A percentile compares a stretch with the other conserved stretches of the same genome.
These are phyloP conservation scores for Zaprionus lineosus DNA, from an alignment of 2,888 invertebrate species.

Conservation along the genomic window DNA sequence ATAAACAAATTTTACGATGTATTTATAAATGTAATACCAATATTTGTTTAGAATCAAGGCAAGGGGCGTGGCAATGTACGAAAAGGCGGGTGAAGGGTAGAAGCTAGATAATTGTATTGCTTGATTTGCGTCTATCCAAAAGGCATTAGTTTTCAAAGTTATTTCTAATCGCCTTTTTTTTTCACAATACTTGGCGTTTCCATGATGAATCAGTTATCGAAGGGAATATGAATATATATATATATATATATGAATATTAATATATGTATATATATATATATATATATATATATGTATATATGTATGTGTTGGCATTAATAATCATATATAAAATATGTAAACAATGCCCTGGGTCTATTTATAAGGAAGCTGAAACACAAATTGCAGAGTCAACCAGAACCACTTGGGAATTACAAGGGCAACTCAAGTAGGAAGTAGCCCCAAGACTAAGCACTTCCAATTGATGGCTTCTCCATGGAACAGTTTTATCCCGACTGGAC, in stretches of 20 bases:
- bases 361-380: no score
- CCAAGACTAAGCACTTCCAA: no score
- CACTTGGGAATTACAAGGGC: not conserved
- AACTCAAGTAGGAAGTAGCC: not conserved
- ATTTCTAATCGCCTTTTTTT: not conserved
- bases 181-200: not conserved
- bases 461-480: no score
- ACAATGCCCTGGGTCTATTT: no score
- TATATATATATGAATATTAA: no score
- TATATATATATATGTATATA: no score
- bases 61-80: not conserved
- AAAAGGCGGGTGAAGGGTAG: not conserved
- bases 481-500: no score
- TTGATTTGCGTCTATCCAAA: not conserved
- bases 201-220: constrained; percentile 11
- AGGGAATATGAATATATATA: not conserved
- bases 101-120: no score
- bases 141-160: no score
- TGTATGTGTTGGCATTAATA: no score
- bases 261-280: no score
- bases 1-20: constrained; percentile 66
- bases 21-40: constrained; percentile 61
- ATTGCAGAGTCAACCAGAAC: not conserved
- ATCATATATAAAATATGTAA: no score
- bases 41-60: constrained; percentile 34